phyloP scores from a whole-genome alignment of 1,140 invertebrate species.

The Sycobia sp. region DNA sequence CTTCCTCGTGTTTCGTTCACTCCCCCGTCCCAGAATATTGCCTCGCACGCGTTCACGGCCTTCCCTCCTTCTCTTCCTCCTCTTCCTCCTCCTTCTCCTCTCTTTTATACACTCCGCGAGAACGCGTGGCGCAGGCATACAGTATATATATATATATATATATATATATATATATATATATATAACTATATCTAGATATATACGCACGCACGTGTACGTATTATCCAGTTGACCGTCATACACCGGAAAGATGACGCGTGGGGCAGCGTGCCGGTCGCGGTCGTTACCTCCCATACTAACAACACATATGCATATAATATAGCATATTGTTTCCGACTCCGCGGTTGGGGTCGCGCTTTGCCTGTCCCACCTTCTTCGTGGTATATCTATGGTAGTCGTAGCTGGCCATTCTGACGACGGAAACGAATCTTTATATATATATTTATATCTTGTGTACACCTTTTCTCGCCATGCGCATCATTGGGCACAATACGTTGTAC shows the following conservation, averaged over 20 bases:
- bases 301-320: too few species aligned
- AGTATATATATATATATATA: too few species aligned
- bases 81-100: background rate
- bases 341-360: constrained; percentile 4
- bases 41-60: too few species aligned
- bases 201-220: background rate
- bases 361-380: background rate
- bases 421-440: too few species aligned
- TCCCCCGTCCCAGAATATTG: too few species aligned
- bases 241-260: constrained; percentile 51
- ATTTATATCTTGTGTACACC: too few species aligned
- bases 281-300: too few species aligned
- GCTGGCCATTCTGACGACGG: background rate
- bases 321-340: constrained; percentile 41
- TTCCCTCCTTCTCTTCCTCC: background rate
- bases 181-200: too few species aligned
- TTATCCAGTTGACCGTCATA: constrained; percentile 22
- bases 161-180: too few species aligned
- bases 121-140: too few species aligned
- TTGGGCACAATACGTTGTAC: background rate
- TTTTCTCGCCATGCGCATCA: background rate
- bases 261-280: constrained; percentile 40
- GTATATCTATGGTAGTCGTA: background rate
- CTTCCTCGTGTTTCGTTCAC: too few species aligned
- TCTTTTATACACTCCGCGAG: background rate